Base-by-base conservation (phyloP, 30 jellyfish, hydroid and myxozoan species). In the Aurelia aurita region DNA sequence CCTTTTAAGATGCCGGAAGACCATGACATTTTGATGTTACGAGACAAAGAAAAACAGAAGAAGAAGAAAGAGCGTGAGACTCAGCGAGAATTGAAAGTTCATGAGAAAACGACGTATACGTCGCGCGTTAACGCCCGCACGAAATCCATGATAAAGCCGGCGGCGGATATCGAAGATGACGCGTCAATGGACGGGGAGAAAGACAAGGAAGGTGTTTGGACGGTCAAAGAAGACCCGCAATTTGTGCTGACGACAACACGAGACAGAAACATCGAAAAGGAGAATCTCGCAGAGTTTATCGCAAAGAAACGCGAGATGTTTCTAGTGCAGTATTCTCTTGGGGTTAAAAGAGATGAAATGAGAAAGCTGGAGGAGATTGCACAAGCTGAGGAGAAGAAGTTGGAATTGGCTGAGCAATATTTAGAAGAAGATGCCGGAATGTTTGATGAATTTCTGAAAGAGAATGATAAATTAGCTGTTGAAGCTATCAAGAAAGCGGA, bases 251-350 rank as follows among this genome's bases (percentile, higher is more conserved):
- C 99, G 29, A 94, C 99, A 25, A 94, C 99, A 3, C 71, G 95
- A 74, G 99, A 94, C 63, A 71, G 99, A 46, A 91, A 89, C 65
- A 82, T 94, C 39, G 99, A 94, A 81, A 94, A 94, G 69, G 99
- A 94, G 57, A 88, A 94, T 70, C 87, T 94, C 4, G 97, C 96
- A 0, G 97, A 89, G 43, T 94, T 70, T 61, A 88, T 94, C 47
- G 87, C 99, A 27, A 94, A 94, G 96, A 94, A 94, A 66, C 84
- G 99, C 46, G 99, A 94, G 84, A 94, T 94, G 99, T 94, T 94
- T 85, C 82, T 88, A 18, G 99, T 94, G 18, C 89, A 94, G 95
- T 94, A 88, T 80, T 89, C 99, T 11, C 78, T 93, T 43, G 98
- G 99, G 14, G 99, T 94, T 25, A 94, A 94, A 51, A 67, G 99